Conservation (phyloP, 2,113 vertebrate genomes). For the Chionodraco myersi region DNA sequence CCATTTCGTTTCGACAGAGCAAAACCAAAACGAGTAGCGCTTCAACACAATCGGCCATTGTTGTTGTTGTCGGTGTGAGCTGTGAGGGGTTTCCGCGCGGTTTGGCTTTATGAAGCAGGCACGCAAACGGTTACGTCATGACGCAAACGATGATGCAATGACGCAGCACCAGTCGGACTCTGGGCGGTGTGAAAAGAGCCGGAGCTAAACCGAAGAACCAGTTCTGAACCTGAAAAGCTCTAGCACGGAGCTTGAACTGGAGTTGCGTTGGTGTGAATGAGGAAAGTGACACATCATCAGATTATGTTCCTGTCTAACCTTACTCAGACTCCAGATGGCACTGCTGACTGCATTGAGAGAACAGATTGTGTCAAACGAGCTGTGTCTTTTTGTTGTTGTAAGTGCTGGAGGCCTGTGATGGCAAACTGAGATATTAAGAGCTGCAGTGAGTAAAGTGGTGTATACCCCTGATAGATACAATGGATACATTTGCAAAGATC, state of each 20-base stretch:
- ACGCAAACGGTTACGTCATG: too few relatives aligned
- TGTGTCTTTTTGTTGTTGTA: constrained; percentile 10
- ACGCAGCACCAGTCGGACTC: neutral
- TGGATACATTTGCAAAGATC: neutral
- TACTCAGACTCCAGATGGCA: constrained; percentile 41
- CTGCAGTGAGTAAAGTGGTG: neutral
- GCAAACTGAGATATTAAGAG: neutral
- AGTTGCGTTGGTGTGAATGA: too few relatives aligned
- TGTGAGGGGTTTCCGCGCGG: too few relatives aligned
- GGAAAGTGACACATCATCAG: neutral
- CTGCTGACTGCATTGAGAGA: constrained; percentile 13
- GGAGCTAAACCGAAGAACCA: too few relatives aligned
- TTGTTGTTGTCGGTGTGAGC: too few relatives aligned
- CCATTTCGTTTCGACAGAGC: too few relatives aligned
- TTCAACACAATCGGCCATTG: too few relatives aligned
- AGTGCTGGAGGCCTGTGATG: neutral
- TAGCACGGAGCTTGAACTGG: too few relatives aligned
- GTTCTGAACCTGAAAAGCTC: too few relatives aligned
- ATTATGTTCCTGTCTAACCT: constrained; percentile 26
- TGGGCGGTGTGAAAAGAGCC: too few relatives aligned
- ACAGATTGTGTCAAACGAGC: constrained; percentile 10
- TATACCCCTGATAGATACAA: neutral
- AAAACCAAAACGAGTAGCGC: too few relatives aligned
- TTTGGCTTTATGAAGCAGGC: too few relatives aligned
- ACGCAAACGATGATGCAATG: neutral